Evolutionary conservation across 2,888 invertebrate species (phyloP).

Genomic region (Lithodes maja): DNA sequence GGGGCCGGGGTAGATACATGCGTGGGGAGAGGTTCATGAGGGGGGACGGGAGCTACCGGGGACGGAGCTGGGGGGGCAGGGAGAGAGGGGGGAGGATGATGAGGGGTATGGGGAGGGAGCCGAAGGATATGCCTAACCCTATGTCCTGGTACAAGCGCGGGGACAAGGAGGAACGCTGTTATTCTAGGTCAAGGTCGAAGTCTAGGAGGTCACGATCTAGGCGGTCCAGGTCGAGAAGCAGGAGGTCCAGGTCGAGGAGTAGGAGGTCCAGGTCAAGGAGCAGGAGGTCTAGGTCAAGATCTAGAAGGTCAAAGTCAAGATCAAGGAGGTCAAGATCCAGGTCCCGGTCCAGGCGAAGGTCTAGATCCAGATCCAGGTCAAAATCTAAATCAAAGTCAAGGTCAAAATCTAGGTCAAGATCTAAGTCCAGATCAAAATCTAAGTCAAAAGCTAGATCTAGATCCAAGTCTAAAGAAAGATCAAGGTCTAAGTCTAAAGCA

Average conservation of each 20-base stretch:
- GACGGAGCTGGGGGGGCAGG: slow-evolving; percentile 52
- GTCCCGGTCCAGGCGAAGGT: slow-evolving; percentile 35
- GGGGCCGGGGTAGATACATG: slow-evolving; percentile 57
- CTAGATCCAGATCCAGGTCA: slow-evolving; percentile 43
- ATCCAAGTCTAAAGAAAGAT: slow-evolving; percentile 5
- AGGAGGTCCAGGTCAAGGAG: slow-evolving; percentile 20
- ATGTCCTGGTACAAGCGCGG: slow-evolving; percentile 59
- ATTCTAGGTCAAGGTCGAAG: slow-evolving; percentile 37
- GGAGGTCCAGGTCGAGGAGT: not conserved
- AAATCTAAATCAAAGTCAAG: slow-evolving; percentile 22
- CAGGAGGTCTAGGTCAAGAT: slow-evolving; percentile 34
- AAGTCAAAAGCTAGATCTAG: slow-evolving; percentile 40
- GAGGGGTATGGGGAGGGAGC: slow-evolving; percentile 43
- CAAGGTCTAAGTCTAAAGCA: slow-evolving; percentile 5
- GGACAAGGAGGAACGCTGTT: slow-evolving; percentile 34
- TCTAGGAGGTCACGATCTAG: slow-evolving; percentile 23
- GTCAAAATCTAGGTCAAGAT: slow-evolving; percentile 24
- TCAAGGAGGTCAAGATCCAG: slow-evolving; percentile 44
- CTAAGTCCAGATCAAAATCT: slow-evolving; percentile 11
- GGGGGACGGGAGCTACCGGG: slow-evolving; percentile 39
- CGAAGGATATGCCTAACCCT: slow-evolving; percentile 28
- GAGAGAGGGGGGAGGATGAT: slow-evolving; percentile 45
- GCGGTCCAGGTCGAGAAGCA: not conserved
- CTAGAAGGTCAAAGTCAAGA: slow-evolving; percentile 37
- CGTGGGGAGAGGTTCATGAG: slow-evolving; percentile 47